A percentile compares a stretch with the other conserved stretches of the same genome.
Conservation (phyloP, 2,113 vertebrate genomes). For the Pontoporia blainvillei region DNA sequence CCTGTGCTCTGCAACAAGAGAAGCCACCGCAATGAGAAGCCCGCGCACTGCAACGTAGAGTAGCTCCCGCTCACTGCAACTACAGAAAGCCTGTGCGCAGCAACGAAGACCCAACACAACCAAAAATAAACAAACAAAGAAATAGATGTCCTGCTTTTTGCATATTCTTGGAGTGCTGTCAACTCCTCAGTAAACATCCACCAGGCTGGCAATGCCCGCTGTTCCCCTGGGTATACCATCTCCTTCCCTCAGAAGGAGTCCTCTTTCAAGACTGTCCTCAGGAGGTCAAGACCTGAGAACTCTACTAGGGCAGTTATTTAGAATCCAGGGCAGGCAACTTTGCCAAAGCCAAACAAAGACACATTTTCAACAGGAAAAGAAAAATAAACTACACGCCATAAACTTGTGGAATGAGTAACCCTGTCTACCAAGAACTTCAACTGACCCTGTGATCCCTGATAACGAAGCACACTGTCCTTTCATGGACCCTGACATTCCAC, state of each 20-base stretch:
- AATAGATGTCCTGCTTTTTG: neutral
- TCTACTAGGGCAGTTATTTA: conserved; percentile 65
- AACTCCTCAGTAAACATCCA: neutral
- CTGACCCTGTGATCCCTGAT: neutral
- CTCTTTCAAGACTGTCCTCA: conserved; percentile 36
- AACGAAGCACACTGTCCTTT: neutral
- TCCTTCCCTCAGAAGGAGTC: conserved; percentile 39
- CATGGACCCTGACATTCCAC: neutral
- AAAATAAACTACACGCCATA: conserved; percentile 46
- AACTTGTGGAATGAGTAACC: conserved; percentile 53
- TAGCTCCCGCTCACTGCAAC: rapidly evolving
- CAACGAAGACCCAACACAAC: too few relatives aligned
- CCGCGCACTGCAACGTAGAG: too few relatives aligned
- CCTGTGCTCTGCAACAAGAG: rapidly evolving
- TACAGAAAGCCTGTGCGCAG: too few relatives aligned
- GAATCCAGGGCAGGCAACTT: conserved; percentile 54
- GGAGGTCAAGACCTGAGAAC: conserved; percentile 73
- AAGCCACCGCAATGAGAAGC: rapidly evolving
- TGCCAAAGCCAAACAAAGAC: conserved; percentile 76
- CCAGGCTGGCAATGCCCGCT: conserved; percentile 39
- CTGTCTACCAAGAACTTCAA: conserved; percentile 28
- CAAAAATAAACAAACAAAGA: too few relatives aligned
- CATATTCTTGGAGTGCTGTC: neutral
- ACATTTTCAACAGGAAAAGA: conserved; percentile 64
- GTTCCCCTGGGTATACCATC: conserved; percentile 47